Base-by-base conservation (phyloP, 2,797 vertebrate species). In the Pseudotriccus pelzelni region DNA sequence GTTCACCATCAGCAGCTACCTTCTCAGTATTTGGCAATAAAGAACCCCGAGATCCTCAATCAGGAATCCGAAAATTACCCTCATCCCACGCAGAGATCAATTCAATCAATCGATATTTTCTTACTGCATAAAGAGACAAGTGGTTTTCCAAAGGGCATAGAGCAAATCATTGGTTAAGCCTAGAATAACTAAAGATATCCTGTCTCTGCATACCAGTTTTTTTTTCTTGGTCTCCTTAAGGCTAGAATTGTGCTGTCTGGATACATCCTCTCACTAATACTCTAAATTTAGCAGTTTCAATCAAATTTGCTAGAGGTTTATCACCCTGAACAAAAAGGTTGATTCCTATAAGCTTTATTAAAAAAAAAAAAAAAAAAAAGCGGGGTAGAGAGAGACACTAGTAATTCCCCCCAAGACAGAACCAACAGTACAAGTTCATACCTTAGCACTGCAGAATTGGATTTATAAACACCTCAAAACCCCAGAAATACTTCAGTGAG, bases 131-230 rank as follows among this genome's bases (percentile, higher is more conserved):
- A 88, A 68, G 70, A 91, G 63, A 59, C 68, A 90, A 82, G 83
- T 46, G 37, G 74, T 82, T 94, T 94, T 83, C 67, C 88, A 88
- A 90, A 94, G 90, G 87, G 86, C 85, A 84, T 3, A 70, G 49
- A 82, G 55, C 37, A 94, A 93, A 92, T 66, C 25, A 50, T 30
- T 81, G 58, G 22, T 36, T 89, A 84, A 94, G 79, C 7, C 55
- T 74, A 59, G 55, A 93, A 75, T 84, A 93, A 79, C n/a, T 73
- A 76, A 92, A n/a, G n/a, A 63, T 82, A 76, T 39, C 9, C 34
- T 58, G 4, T 15, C 73, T 81, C 73, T 55, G 53, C n/a, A 78
- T 27, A 78, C 3, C 36, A 66, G 30, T 3, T 88, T 75, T 90
- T 90, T 92, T 55, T n/a, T 55, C 62, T 72, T 53, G 9, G 19